Percentiles rank a stretch among this genome's conserved stretches.
Evolutionary conservation across 2,113 vertebrate species (phyloP).

Genomic region (Cyprinodon variegatus): DNA sequence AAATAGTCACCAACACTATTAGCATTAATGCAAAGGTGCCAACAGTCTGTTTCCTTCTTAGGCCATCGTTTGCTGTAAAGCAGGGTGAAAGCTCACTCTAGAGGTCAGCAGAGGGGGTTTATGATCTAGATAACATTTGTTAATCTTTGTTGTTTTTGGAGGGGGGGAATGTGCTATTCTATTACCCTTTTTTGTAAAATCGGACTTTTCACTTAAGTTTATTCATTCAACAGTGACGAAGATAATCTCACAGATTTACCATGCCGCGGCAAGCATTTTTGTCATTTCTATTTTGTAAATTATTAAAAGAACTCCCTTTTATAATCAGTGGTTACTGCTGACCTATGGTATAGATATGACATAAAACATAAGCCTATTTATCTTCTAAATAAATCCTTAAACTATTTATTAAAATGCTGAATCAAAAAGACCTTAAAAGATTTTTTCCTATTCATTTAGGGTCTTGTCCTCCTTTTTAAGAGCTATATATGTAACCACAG

Average conservation of each 20-base stretch:
- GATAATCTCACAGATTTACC: neutral
- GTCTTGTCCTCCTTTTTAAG: neutral
- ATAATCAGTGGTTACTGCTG: neutral
- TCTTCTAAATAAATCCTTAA: neutral
- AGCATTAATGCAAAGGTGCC: slow-evolving; percentile 66
- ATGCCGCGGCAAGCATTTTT: neutral
- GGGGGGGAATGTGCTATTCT: neutral
- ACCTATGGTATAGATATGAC: neutral
- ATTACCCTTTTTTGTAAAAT: neutral
- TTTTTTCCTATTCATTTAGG: too few relatives aligned
- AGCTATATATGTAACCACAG: neutral
- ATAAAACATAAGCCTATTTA: too few relatives aligned
- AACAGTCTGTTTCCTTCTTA: slow-evolving; percentile 61
- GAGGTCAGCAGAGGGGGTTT: slow-evolving; percentile 15
- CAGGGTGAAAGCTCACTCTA: slow-evolving; percentile 22
- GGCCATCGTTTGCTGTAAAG: slow-evolving; percentile 42
- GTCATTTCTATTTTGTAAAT: neutral
- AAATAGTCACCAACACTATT: slow-evolving; percentile 57
- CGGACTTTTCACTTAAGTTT: neutral
- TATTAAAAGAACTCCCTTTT: neutral
- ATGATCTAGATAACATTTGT: slow-evolving; percentile 18
- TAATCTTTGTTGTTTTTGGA: neutral
- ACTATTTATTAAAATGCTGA: neutral
- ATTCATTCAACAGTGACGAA: neutral
- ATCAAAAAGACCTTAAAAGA: too few relatives aligned